Evolutionary conservation across 2,797 vertebrate species (phyloP).

Genomic region (Diglossa cyanea): DNA sequence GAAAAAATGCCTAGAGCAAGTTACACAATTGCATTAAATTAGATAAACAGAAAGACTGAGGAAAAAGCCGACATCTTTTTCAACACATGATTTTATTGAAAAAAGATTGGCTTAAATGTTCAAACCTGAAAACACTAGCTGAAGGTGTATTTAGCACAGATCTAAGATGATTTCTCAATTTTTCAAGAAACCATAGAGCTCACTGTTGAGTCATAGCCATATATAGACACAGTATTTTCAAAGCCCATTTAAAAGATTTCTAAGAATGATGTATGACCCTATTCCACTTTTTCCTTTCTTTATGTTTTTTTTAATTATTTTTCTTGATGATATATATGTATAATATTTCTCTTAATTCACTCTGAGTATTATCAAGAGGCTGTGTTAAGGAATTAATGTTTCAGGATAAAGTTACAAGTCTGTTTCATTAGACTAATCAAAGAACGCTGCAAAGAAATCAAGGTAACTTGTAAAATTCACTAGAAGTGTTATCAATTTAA

Average conservation of each 20-base stretch:
- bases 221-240: not conserved
- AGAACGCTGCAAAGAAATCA: fast-evolving
- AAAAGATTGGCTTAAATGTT: not conserved
- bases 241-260: not conserved
- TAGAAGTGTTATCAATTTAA: not conserved
- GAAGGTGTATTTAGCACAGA: not conserved
- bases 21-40: not conserved
- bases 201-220: not conserved
- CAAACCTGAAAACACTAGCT: not conserved
- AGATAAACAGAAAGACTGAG: not conserved
- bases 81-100: not conserved
- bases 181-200: not conserved
- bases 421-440: not conserved
- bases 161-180: not conserved
- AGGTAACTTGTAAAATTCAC: not conserved
- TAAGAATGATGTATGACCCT: not conserved
- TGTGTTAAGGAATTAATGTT: not conserved
- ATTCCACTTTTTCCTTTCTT: not conserved
- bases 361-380: not conserved
- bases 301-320: not conserved
- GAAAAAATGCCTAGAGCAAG: not conserved
- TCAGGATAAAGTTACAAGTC: not conserved
- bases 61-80: not conserved
- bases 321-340: not conserved
- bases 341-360: not conserved